phyloP scores from a whole-genome alignment of 2,888 invertebrate species.

The Caenorhabditis sulstoni region DNA sequence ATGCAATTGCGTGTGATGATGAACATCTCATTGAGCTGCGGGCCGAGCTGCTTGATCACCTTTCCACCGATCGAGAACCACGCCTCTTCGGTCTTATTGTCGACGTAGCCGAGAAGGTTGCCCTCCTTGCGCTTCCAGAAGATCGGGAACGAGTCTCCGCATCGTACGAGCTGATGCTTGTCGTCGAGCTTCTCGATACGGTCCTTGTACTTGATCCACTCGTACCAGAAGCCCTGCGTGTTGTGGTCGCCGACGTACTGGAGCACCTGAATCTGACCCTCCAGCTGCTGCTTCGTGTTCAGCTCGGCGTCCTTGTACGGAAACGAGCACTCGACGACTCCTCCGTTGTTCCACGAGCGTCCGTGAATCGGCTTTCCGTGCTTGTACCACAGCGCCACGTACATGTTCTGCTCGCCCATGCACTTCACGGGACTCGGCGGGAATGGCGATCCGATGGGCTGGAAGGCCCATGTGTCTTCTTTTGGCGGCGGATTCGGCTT shows the following conservation, averaged over 20 bases:
- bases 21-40: conserved; percentile 55
- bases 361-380: conserved; percentile 60
- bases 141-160: conserved; percentile 64
- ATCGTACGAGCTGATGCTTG: conserved; percentile 48
- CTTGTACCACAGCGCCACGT: conserved; percentile 72
- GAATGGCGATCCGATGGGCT: conserved; percentile 63
- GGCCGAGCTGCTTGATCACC: conserved; percentile 51
- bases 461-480: conserved; percentile 36
- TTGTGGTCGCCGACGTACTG: conserved; percentile 33
- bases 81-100: conserved; percentile 70
- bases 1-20: conserved; percentile 57
- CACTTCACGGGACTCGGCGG: conserved; percentile 34
- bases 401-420: conserved; percentile 64
- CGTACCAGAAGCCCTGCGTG: conserved; percentile 66
- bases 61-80: conserved; percentile 62
- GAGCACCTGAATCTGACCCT: conserved; percentile 56
- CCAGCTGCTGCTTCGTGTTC: conserved; percentile 57
- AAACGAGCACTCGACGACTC: conserved; percentile 31
- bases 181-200: conserved; percentile 64
- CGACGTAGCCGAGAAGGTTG: conserved; percentile 63
- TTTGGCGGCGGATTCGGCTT: conserved; percentile 34
- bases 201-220: conserved; percentile 72
- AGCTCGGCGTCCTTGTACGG: conserved; percentile 66
- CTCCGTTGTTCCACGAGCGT: conserved; percentile 20
- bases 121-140: conserved; percentile 62